Evolutionary conservation across 30 jellyfish, hydroid and myxozoan genomes (phyloP).

Genomic region (Haliclystus octoradiatus): DNA sequence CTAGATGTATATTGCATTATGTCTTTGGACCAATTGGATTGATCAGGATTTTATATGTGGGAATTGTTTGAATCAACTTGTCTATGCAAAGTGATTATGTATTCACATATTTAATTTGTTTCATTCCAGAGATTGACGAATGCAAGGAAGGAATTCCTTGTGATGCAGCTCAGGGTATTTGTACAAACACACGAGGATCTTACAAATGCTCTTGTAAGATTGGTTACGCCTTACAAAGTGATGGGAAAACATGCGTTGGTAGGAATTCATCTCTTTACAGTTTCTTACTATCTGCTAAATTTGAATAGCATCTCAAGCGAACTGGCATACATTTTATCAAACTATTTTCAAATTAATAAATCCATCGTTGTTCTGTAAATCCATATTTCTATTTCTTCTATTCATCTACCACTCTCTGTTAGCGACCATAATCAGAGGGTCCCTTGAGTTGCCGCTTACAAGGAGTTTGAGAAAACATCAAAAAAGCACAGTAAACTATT

Average conservation of each 20-base stretch:
- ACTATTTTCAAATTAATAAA: too few relatives aligned
- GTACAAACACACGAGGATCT: slow-evolving; percentile 55
- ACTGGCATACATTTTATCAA: too few relatives aligned
- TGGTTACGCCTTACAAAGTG: slow-evolving; percentile 11
- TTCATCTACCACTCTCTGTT: too few relatives aligned
- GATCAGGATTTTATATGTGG: neutral
- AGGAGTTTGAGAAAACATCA: too few relatives aligned
- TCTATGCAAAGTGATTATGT: neutral
- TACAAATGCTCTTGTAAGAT: slow-evolving; percentile 43
- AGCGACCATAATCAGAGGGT: too few relatives aligned
- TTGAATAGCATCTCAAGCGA: too few relatives aligned
- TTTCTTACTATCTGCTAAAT: too few relatives aligned
- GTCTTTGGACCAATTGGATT: neutral
- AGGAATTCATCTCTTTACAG: too few relatives aligned
- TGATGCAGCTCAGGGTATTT: slow-evolving; percentile 13
- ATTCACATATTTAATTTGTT: neutral
- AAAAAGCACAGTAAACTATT: too few relatives aligned
- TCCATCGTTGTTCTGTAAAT: too few relatives aligned
- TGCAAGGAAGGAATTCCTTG: slow-evolving; percentile 28
- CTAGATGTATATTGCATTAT: neutral
- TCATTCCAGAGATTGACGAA: slow-evolving; percentile 37
- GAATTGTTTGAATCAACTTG: neutral
- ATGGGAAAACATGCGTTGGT: slow-evolving; percentile 1
- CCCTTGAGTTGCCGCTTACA: too few relatives aligned
- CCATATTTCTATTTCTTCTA: too few relatives aligned